These are phyloP conservation scores for Accipiter cooperii DNA, from an alignment of 2,113 vertebrate genomes.

Conservation along the genomic window DNA sequence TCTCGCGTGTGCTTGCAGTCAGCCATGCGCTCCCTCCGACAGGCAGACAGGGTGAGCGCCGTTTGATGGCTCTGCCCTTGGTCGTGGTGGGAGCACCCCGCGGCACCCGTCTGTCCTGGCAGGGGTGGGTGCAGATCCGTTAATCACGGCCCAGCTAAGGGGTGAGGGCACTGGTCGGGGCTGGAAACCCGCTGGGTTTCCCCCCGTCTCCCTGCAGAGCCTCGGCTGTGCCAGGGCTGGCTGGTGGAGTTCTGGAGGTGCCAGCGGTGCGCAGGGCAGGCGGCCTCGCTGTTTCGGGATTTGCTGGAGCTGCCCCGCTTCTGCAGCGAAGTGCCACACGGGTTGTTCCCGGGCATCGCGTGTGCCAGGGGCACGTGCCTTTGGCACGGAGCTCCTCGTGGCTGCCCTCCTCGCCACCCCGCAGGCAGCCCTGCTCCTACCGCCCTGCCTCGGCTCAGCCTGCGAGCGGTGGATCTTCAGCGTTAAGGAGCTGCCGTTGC, in stretches of 20 bases:
- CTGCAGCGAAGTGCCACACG: accelerated
- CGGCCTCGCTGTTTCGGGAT: not conserved
- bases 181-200: not conserved
- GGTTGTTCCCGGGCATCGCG: not conserved
- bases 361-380: not conserved
- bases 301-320: not conserved
- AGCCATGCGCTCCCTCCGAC: accelerated
- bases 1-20: accelerated
- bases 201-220: not conserved
- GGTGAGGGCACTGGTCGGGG: too few species aligned
- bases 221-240: not conserved
- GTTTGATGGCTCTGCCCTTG: not conserved
- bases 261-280: not conserved
- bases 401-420: not conserved
- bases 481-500: not conserved
- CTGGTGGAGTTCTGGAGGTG: not conserved
- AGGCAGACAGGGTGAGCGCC: not conserved
- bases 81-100: accelerated
- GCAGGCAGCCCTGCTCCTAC: not conserved
- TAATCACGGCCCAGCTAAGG: accelerated
- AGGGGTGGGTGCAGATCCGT: not conserved
- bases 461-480: not conserved
- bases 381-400: accelerated
- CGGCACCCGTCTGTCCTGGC: accelerated
- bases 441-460: not conserved